A percentile compares a stretch with the other conserved stretches of the same genome.
Evolutionary conservation across 2,888 invertebrate genomes (phyloP).

Genomic region (Sarcophaga caerulescens): DNA sequence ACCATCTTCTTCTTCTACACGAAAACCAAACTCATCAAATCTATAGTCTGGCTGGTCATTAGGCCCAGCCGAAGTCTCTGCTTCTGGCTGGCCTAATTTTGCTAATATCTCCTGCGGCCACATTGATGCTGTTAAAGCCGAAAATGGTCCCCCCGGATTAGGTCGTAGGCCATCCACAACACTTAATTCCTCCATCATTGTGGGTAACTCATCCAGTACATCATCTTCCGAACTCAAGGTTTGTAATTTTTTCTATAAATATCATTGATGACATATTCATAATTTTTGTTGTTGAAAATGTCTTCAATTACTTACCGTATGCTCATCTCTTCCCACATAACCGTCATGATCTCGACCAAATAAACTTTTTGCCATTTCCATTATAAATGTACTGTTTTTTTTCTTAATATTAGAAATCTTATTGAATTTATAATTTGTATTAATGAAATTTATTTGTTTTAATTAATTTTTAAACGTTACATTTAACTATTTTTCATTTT

Average conservation of each 20-base stretch:
- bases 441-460: neutral
- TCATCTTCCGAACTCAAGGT: slow-evolving; percentile 89
- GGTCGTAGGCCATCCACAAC: slow-evolving; percentile 88
- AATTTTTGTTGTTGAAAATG: neutral
- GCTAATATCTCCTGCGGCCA: slow-evolving; percentile 97
- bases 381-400: slow-evolving; percentile 9
- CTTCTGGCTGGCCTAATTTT: slow-evolving; percentile 90
- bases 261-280: slow-evolving; percentile 30
- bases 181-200: slow-evolving; percentile 87
- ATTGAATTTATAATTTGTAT: neutral
- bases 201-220: slow-evolving; percentile 82
- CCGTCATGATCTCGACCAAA: slow-evolving; percentile 95
- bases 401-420: neutral
- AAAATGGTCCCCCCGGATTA: slow-evolving; percentile 94
- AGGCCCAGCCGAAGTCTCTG: slow-evolving; percentile 83
- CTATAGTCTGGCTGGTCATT: slow-evolving; percentile 85
- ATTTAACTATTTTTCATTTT: slow-evolving; percentile 33
- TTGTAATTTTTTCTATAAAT: slow-evolving; percentile 87
- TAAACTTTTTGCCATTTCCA: slow-evolving; percentile 95
- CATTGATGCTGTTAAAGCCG: slow-evolving; percentile 97
- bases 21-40: slow-evolving; percentile 99
- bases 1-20: slow-evolving; percentile 97
- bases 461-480: slow-evolving; percentile 6
- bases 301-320: slow-evolving; percentile 83
- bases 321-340: slow-evolving; percentile 93